These are phyloP conservation scores for Cinara cedri DNA, from an alignment of 2,888 invertebrate species.

Conservation along the genomic window DNA sequence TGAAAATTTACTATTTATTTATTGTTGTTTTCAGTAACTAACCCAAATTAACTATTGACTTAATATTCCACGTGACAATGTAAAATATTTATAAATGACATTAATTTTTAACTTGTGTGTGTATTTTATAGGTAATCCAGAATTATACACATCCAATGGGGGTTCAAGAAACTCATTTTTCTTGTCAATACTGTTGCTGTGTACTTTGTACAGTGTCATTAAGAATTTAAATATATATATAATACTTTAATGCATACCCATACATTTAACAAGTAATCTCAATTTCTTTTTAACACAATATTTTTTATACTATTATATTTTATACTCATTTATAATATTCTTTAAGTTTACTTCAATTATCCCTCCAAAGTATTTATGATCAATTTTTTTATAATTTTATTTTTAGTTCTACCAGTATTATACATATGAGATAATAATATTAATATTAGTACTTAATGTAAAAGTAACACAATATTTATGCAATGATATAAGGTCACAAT, in stretches of 20 bases:
- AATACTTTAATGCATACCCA: neutral
- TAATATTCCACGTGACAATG: no score
- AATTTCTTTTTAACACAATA: constrained; percentile 20
- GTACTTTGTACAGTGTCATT: constrained; percentile 1
- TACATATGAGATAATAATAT: no score
- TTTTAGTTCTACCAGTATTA: no score
- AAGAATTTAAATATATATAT: neutral
- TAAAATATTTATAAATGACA: no score
- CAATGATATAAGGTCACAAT: no score
- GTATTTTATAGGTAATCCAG: constrained; percentile 40
- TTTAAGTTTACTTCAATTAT: neutral
- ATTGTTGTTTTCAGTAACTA: no score
- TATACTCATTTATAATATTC: constrained; percentile 7
- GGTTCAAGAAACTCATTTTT: constrained; percentile 1
- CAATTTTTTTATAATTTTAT: neutral
- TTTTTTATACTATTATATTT: no score
- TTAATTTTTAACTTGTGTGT: neutral
- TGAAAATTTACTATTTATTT: no score
- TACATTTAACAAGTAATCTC: constrained; percentile 11
- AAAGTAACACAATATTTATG: no score
- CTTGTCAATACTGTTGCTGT: constrained; percentile 8
- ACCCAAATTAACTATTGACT: no score
- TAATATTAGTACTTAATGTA: no score
- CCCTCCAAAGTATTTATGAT: neutral
- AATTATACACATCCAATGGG: neutral